These are phyloP conservation scores for Malthinus seriepunctatus DNA, from an alignment of 2,888 invertebrate species.

Conservation along the genomic window DNA sequence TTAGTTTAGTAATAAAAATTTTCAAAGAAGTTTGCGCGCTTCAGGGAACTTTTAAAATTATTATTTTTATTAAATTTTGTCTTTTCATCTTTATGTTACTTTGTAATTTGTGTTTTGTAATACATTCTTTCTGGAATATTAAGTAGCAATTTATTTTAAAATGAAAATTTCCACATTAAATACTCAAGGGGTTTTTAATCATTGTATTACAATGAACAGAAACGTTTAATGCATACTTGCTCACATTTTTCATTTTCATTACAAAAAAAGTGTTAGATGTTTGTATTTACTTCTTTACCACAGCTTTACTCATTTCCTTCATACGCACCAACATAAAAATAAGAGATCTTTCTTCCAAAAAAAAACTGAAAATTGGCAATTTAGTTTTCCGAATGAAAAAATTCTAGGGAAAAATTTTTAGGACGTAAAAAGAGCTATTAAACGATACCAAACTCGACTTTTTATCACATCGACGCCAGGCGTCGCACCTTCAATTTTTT, in stretches of 20 bases:
- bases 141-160: constrained; percentile 26
- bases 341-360: no score
- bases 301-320: no score
- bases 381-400: no score
- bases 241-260: constrained; percentile 5
- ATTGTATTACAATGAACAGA: constrained; percentile 11
- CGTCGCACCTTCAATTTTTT: no score
- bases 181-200: constrained; percentile 17
- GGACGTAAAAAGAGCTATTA: no score
- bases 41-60: constrained; percentile 23
- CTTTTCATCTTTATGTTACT: constrained; percentile 25
- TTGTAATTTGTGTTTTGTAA: constrained; percentile 27
- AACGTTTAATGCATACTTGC: constrained; percentile 5
- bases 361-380: no score
- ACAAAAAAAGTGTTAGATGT: background rate
- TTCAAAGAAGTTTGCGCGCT: constrained; percentile 14
- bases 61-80: constrained; percentile 24
- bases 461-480: no score
- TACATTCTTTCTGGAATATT: constrained; percentile 24
- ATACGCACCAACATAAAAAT: no score
- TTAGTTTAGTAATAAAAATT: background rate
- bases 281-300: no score
- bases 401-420: no score
- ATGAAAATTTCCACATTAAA: constrained; percentile 25
- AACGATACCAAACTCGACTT: no score